phyloP scores from a whole-genome alignment of 2,113 vertebrate species.

The Lycaon pictus region DNA sequence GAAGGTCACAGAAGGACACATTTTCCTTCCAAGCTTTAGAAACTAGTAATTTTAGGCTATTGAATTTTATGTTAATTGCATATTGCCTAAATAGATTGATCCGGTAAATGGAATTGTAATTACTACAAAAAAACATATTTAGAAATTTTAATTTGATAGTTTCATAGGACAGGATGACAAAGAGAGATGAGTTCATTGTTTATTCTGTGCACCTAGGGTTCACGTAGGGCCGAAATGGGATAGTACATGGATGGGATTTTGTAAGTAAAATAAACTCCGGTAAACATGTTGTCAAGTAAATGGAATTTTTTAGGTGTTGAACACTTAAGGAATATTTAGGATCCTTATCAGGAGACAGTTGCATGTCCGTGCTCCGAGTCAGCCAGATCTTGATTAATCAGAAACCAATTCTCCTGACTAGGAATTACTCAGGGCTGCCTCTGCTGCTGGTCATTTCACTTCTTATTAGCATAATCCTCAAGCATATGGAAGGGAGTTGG shows the following conservation, averaged over 20 bases:
- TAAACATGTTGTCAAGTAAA: slow-evolving; percentile 19
- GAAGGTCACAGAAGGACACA: slow-evolving; percentile 70
- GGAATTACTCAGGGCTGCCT: slow-evolving; percentile 10
- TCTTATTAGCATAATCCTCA: slow-evolving; percentile 71
- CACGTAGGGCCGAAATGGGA: background rate
- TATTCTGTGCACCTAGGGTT: background rate
- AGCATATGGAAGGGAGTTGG: slow-evolving; percentile 32
- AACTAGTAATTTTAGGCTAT: slow-evolving; percentile 43
- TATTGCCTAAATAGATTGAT: slow-evolving; percentile 55
- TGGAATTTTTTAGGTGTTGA: slow-evolving; percentile 6
- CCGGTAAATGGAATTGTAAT: slow-evolving; percentile 19
- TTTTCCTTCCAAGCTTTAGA: slow-evolving; percentile 14
- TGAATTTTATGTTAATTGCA: slow-evolving; percentile 51
- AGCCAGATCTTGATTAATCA: slow-evolving; percentile 69
- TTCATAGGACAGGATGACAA: background rate
- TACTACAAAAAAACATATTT: background rate
- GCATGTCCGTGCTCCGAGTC: background rate
- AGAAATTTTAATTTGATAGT: slow-evolving; percentile 47
- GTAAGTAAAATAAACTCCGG: background rate
- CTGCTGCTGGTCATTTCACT: slow-evolving; percentile 48
- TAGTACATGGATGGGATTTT: background rate
- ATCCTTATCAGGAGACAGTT: background rate
- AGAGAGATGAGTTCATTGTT: slow-evolving; percentile 49
- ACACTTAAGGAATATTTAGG: slow-evolving; percentile 38
- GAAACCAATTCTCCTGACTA: slow-evolving; percentile 1